Percentiles rank a stretch among this genome's conserved stretches.
Evolutionary conservation across 2,113 vertebrate genomes (phyloP).

Genomic region (Tyrannus savana): DNA sequence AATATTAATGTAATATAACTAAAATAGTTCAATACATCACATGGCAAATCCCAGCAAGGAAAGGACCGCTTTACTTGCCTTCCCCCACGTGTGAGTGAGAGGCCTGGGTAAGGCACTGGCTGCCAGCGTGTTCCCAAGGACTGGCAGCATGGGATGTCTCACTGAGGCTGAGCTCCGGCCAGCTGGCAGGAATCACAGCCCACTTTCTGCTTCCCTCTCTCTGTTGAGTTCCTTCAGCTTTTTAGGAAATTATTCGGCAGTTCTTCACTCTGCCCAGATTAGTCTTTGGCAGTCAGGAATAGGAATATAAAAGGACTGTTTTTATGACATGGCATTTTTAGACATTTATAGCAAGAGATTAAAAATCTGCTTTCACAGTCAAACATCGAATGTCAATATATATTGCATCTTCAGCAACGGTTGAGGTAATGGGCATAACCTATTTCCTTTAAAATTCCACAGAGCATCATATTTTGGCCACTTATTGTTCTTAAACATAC

Average conservation of each 20-base stretch:
- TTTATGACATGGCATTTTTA: not conserved
- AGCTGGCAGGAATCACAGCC: not conserved
- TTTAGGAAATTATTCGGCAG: constrained; percentile 41
- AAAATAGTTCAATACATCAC: not conserved
- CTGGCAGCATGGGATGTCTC: not conserved
- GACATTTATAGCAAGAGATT: not conserved
- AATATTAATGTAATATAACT: constrained; percentile 22
- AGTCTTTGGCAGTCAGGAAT: not conserved
- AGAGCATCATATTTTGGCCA: not conserved
- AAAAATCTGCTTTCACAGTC: not conserved
- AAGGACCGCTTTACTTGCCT: not conserved
- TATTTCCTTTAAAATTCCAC: not conserved
- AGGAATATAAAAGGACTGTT: not conserved
- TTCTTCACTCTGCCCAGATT: not conserved
- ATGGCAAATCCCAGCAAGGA: not conserved
- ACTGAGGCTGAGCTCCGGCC: not conserved
- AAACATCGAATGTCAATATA: not conserved
- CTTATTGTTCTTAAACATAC: not conserved
- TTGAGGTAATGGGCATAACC: not conserved
- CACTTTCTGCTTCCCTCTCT: not conserved
- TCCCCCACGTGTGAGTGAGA: not conserved
- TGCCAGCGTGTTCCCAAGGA: not conserved
- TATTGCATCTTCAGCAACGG: not conserved
- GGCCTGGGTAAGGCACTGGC: not conserved
- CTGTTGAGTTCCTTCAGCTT: not conserved